A percentile compares a stretch with the other conserved stretches of the same genome.
phyloP scores from a whole-genome alignment of 2,888 invertebrate species.

The Noctua pronuba region DNA sequence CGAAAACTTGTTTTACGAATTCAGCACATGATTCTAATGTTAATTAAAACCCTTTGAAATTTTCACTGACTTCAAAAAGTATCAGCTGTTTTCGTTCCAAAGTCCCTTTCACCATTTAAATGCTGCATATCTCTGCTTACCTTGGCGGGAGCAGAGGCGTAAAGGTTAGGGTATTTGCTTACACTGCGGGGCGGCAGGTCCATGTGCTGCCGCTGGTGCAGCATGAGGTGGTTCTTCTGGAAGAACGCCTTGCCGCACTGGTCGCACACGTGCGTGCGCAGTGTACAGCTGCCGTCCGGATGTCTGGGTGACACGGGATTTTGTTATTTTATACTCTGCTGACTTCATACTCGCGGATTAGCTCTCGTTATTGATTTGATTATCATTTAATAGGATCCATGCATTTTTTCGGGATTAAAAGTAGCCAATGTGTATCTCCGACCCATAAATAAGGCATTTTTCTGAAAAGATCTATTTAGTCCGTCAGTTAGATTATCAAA shows the following conservation, averaged over 20 bases:
- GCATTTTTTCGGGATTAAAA: too few relatives aligned
- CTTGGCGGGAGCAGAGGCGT: constrained; percentile 51
- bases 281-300: constrained; percentile 94
- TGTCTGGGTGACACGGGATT: constrained; percentile 84
- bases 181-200: constrained; percentile 91
- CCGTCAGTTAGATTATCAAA: too few relatives aligned
- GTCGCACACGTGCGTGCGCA: constrained; percentile 94
- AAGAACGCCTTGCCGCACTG: constrained; percentile 96
- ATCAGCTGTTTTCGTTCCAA: neutral
- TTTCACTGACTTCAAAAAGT: neutral
- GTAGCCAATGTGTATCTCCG: too few relatives aligned
- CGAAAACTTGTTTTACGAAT: neutral
- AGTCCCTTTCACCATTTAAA: neutral
- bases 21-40: neutral
- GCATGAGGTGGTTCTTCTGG: constrained; percentile 95
- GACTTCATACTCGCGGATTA: too few relatives aligned
- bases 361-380: too few relatives aligned
- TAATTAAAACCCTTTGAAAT: neutral
- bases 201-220: constrained; percentile 95
- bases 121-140: constrained; percentile 41
- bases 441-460: too few relatives aligned
- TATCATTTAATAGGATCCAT: too few relatives aligned
- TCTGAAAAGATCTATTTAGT: too few relatives aligned
- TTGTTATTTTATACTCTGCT: neutral
- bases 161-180: constrained; percentile 62